Evolutionary conservation across 2,888 invertebrate genomes (phyloP).

Genomic region (Trissonchulus sp.): DNA sequence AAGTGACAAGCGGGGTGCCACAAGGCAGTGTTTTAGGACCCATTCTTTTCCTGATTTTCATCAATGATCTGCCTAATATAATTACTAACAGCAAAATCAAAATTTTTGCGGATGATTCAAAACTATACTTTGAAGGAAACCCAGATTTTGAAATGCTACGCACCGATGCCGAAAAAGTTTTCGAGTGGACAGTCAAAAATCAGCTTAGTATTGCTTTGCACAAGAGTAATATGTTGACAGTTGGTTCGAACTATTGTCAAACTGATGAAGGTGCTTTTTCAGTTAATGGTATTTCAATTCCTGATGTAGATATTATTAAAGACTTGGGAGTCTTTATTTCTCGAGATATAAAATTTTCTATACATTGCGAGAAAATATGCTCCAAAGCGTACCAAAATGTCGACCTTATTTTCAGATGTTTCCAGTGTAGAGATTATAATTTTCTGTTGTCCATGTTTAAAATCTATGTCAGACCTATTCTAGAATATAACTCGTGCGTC

Average conservation of each 20-base stretch:
- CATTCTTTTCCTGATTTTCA: conserved; percentile 18
- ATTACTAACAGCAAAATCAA: conserved; percentile 6
- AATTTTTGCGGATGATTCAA: conserved; percentile 23
- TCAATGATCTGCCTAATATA: conserved; percentile 20
- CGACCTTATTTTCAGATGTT: conserved; percentile 14
- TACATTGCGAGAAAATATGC: neutral
- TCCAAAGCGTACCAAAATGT: neutral
- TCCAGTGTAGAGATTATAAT: neutral
- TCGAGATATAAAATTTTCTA: conserved; percentile 5
- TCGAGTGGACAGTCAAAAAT: neutral
- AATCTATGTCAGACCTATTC: conserved; percentile 19
- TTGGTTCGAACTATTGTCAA: conserved; percentile 4
- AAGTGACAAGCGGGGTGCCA: conserved; percentile 24
- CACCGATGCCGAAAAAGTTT: conserved; percentile 1
- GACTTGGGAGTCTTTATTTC: conserved; percentile 19
- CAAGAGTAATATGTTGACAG: conserved; percentile 10
- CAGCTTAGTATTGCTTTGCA: conserved; percentile 5
- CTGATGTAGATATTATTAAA: neutral
- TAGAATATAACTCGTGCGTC: conserved; percentile 21
- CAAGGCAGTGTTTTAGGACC: conserved; percentile 27
- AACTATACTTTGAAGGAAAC: conserved; percentile 13
- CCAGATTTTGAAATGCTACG: conserved; percentile 9
- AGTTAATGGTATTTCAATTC: neutral
- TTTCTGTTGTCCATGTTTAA: neutral
- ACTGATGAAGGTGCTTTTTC: neutral